Evolutionary conservation across 2,888 invertebrate species (phyloP), one percentile per base, ranked within the genome.

Genomic region (Ligdia adustata): DNA sequence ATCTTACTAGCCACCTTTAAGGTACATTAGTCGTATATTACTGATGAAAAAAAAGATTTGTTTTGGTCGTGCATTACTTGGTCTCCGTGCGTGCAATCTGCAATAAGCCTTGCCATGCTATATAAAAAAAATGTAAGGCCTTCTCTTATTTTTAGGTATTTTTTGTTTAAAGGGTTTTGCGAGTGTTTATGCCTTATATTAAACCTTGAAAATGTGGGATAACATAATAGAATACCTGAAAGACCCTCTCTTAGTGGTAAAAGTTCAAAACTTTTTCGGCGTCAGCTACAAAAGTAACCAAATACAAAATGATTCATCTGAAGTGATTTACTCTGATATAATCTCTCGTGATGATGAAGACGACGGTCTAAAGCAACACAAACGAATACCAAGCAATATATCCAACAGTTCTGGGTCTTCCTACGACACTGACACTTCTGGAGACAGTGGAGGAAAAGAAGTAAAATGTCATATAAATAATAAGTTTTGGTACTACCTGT

Each of bases 401-500:
- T 79, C 81, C 1, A 82, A 81, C 49, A 84, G 84, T 54, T 84
- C 84, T 1, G 80, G 82, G 45, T 80, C 81, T 0, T 87, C 87
- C 1, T 78, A 70, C 35, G 87, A 89, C 11, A 83, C 89, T 1
- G 85, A 90, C 39, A 64, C 72, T 3, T 86, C 85, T 0, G 72
- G 66, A 1, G 86, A 89, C 32, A 79, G 79, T 7, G 69, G 72
- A 3, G 63, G 56, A 0, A 76, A 79, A 1, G 82, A 83, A 26
- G 67, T 84, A 2, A 82, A 82, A 37, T 93, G 90, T 65, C 81
- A 86, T 32, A 91, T 96, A 44, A 92, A 90, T 32, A 96, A 95
- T 77, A 92, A 91, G 68, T 94, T 95, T 70, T 96, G 97, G 94
- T 96, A 96, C 83, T 96, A 95, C 77, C 71, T 97, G 52, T 98